Conservation (phyloP, 30 jellyfish, hydroid and myxozoan species). For the Mastigias papua region DNA sequence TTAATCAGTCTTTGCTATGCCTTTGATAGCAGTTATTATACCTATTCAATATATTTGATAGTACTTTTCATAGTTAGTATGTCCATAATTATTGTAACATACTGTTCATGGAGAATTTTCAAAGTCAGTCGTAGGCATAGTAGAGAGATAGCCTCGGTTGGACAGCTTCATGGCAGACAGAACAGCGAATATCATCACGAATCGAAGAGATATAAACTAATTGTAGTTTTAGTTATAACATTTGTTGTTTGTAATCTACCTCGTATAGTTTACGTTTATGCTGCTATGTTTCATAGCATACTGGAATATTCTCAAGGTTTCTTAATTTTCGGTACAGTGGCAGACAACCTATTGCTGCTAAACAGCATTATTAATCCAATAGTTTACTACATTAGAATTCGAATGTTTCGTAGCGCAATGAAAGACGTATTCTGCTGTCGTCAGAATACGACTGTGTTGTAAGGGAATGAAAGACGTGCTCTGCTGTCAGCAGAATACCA, state of each 20-base stretch:
- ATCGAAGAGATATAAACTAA: background rate
- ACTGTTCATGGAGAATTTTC: too few species aligned
- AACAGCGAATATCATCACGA: background rate
- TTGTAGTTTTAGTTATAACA: background rate
- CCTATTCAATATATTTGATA: background rate
- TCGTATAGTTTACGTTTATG: too few species aligned
- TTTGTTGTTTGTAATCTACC: background rate
- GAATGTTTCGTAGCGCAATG: slow-evolving; percentile 1
- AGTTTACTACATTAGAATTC: slow-evolving; percentile 8
- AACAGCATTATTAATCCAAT: slow-evolving; percentile 28
- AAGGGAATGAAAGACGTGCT: too few species aligned
- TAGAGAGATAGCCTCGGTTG: background rate
- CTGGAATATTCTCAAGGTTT: too few species aligned
- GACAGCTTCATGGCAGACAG: background rate
- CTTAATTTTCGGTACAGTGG: too few species aligned
- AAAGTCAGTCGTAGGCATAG: background rate
- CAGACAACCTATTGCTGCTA: too few species aligned
- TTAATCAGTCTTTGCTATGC: background rate
- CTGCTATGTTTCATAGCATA: too few species aligned
- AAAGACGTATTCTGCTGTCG: background rate
- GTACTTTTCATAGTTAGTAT: too few species aligned
- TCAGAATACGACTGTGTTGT: too few species aligned
- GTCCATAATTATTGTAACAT: background rate
- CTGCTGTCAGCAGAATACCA: too few species aligned
- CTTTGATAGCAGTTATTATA: background rate